phyloP scores from a whole-genome alignment of 2,113 vertebrate species.

The Catharus bicknelli region DNA sequence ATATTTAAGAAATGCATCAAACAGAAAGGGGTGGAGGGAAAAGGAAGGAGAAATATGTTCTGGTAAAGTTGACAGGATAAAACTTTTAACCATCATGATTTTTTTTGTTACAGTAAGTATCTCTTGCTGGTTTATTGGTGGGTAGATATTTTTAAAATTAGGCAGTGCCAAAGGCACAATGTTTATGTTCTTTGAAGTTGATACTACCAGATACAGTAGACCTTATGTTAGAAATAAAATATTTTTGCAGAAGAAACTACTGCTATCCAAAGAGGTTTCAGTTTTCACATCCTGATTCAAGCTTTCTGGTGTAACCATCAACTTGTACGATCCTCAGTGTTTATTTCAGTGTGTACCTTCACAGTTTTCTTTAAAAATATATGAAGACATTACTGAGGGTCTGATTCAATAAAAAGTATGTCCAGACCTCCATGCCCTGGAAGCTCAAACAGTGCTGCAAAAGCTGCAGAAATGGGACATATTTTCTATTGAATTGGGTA shows the following conservation, averaged over 20 bases:
- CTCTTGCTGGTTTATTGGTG: neutral
- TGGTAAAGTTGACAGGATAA: neutral
- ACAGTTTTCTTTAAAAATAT: constrained; percentile 66
- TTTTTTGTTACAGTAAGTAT: neutral
- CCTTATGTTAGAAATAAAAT: constrained; percentile 30
- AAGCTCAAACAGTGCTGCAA: constrained; percentile 64
- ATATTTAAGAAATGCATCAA: constrained; percentile 5
- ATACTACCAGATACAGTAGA: constrained; percentile 36
- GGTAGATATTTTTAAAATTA: constrained; percentile 36
- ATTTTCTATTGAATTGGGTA: constrained; percentile 69
- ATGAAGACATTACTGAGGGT: constrained; percentile 66
- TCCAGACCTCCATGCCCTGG: constrained; percentile 67
- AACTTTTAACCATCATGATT: neutral
- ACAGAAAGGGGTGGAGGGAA: neutral
- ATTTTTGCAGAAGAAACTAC: constrained; percentile 42
- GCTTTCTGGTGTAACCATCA: constrained; percentile 15
- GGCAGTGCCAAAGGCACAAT: constrained; percentile 2
- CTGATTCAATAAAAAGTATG: constrained; percentile 72
- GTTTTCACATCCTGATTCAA: constrained; percentile 25
- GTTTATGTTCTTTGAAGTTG: constrained; percentile 22
- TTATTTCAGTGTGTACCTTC: constrained; percentile 54
- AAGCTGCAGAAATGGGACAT: constrained; percentile 67
- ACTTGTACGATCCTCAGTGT: neutral
- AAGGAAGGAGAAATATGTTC: neutral
- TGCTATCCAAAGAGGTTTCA: constrained; percentile 32